phyloP scores from a whole-genome alignment of 2,113 vertebrate genomes.

The Phyllostomus hastatus region DNA sequence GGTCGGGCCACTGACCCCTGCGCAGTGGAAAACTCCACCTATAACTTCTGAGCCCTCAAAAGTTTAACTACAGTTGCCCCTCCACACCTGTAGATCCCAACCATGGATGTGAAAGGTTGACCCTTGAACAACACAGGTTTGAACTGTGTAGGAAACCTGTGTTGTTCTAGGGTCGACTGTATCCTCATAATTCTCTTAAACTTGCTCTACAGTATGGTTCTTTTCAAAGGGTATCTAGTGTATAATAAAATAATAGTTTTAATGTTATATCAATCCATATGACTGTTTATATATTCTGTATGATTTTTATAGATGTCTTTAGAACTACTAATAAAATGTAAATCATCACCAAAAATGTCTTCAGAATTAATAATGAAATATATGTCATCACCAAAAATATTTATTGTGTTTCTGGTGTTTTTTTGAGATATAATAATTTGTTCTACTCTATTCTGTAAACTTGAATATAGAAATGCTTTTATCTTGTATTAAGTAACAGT shows the following conservation, averaged over 20 bases:
- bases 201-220: neutral
- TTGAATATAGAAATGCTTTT: neutral
- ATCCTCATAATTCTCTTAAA: conserved; percentile 60
- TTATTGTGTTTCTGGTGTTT: neutral
- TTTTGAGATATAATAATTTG: neutral
- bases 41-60: neutral
- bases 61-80: neutral
- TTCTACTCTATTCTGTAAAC: neutral
- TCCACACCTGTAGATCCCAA: neutral
- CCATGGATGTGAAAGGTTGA: neutral
- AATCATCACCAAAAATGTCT: neutral
- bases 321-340: neutral
- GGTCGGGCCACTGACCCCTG: no score
- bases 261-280: neutral
- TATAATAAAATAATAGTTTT: conserved; percentile 71
- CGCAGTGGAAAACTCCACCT: neutral
- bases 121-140: neutral
- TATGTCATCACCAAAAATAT: neutral
- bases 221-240: conserved; percentile 61
- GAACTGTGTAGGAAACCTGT: neutral
- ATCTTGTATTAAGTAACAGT: neutral
- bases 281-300: neutral
- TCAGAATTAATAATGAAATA: neutral
- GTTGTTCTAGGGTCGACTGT: neutral
- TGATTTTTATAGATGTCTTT: conserved; percentile 20